Evolutionary conservation across 2,797 vertebrate genomes (phyloP), one percentile per base, ranked within the genome.

Genomic region (Gephyroberyx darwinii): DNA sequence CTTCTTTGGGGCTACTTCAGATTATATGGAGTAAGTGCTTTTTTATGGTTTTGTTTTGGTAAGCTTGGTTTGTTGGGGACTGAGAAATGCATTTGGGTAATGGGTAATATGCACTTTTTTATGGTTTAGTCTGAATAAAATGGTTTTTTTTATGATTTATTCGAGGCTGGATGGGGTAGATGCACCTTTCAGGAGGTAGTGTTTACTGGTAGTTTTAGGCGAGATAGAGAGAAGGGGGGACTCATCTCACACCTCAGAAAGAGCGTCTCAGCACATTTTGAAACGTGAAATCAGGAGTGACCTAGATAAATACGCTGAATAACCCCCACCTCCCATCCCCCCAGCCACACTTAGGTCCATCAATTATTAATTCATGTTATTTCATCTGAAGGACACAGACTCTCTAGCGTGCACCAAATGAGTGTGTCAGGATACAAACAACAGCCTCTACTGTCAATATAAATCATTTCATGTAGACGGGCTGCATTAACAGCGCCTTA

Each of bases 231-330:
- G 30, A 59, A n/a, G 17, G 54, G 10, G 63, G 43, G 47, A 59
- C 37, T 61, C 55, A 19, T 22, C 62, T n/a, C 20, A n/a, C 37
- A 19, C 14, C 65, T 63, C 66, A 26, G 41, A 71, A 61, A 2
- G 13, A 75, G 58, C 55, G 8, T 33, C 77, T 77, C 74, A 77
- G 76, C 35, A 8, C 53, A 65, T 76, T 81, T 53, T 48, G n/a
- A 70, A 66, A 69, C 70, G 69, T 69, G 61, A 66, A 83, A 66
- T 75, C 65, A 78, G 62, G 61, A 57, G 56, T 77, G 82, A 80
- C 84, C 80, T 54, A 84, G 60, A 86, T 79, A 77, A 82, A 86
- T 83, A 89, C 78, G 76, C 76, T 84, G 83, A 85, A 78, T 81
- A 78, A 78, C 65, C 9, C 0, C 5, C 8, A 6, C 26, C 55